A percentile compares a stretch with the other conserved stretches of the same genome.
phyloP scores from a whole-genome alignment of 2,113 vertebrate species.

The Manacus vitellinus region DNA sequence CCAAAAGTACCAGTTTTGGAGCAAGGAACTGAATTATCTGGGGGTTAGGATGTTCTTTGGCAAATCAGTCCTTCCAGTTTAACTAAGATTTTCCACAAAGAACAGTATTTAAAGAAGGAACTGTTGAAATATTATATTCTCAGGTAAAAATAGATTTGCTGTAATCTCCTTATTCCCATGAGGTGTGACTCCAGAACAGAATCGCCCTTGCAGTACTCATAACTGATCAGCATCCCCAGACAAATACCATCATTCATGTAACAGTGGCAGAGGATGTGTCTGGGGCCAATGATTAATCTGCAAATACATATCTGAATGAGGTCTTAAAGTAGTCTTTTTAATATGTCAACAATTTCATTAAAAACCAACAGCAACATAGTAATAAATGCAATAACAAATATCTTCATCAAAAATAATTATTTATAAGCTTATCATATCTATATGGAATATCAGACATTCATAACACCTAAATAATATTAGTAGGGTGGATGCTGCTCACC shows the following conservation, averaged over 20 bases:
- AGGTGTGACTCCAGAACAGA: neutral
- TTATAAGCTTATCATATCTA: neutral
- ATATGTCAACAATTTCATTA: neutral
- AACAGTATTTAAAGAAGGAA: neutral
- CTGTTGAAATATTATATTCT: neutral
- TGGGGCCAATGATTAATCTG: neutral
- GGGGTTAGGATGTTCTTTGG: neutral
- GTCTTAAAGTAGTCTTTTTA: neutral
- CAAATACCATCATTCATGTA: neutral
- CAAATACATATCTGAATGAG: neutral
- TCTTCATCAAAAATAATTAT: neutral
- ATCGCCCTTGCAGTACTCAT: neutral
- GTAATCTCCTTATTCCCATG: neutral
- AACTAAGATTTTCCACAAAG: neutral
- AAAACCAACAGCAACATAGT: neutral
- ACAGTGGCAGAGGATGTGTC: neutral
- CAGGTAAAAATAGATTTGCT: neutral
- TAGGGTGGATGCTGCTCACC: neutral
- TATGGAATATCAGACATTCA: neutral
- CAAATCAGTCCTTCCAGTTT: neutral
- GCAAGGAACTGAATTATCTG: neutral
- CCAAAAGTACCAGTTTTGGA: neutral
- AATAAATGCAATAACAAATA: neutral
- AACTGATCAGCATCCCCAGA: neutral
- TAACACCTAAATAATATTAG: neutral